Percentiles rank a stretch among this genome's conserved stretches.
Evolutionary conservation across 2,113 vertebrate genomes (phyloP).

Genomic region (Columbina picui): DNA sequence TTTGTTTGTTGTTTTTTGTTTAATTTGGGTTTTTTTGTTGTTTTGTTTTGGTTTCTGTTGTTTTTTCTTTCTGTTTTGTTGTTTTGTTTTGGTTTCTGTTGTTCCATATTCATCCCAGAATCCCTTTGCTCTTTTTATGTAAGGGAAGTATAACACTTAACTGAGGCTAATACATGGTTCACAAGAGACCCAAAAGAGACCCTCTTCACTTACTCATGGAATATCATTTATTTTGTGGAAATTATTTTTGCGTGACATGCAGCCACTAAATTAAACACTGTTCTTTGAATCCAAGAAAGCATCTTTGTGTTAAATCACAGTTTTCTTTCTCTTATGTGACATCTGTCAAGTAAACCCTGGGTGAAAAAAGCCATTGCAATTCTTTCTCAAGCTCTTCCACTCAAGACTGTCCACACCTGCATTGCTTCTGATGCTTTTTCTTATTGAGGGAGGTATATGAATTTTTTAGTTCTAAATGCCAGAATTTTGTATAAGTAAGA

Average conservation of each 20-base stretch:
- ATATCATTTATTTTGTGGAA: background rate
- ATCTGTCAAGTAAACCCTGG: conserved; percentile 1
- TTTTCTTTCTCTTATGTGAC: background rate
- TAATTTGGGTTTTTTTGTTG: too few species aligned
- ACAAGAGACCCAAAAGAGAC: background rate
- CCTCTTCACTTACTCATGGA: background rate
- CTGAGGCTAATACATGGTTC: background rate
- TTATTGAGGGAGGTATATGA: background rate
- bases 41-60: too few species aligned
- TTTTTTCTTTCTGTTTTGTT: background rate
- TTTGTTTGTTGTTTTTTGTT: background rate
- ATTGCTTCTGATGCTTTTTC: conserved; percentile 30
- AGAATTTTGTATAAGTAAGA: background rate
- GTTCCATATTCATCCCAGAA: background rate
- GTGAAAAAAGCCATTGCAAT: background rate
- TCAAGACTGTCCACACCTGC: background rate
- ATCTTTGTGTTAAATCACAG: background rate
- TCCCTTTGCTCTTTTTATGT: background rate
- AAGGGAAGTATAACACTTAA: background rate
- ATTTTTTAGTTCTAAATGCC: background rate
- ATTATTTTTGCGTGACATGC: background rate
- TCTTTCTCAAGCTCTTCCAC: background rate
- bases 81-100: too few species aligned
- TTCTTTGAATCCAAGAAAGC: background rate
- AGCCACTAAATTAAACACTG: background rate